Base-by-base conservation (phyloP, 1,140 invertebrate species). In the Pseudoatta argentina region DNA sequence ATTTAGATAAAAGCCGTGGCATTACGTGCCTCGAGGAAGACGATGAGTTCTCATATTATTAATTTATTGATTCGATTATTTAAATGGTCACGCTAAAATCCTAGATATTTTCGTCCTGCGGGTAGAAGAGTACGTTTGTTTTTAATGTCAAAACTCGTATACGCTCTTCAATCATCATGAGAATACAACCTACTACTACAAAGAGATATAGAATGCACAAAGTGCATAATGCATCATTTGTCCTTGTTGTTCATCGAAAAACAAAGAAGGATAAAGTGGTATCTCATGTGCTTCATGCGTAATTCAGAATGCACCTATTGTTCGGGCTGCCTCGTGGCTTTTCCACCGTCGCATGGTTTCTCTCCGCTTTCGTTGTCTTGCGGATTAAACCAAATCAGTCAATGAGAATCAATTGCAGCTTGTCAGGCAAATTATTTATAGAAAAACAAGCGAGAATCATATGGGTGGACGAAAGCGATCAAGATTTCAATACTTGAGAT, bases 41-140 rank as follows among this genome's bases (percentile, higher is more conserved):
- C 53, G 18, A 57, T 16, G 55, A 18, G 18, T 44, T 44, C 27
- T 59, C 34, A 24, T 66, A 61, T 82, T 73, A 82, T 73, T 53
- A 81, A 81, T 81, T 81, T 81, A 81, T 81, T n/a, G 78, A 81
- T 81, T 71, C 78, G 77, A 81, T 72, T 34, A 67, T 39, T 21
- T 82, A 72, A 73, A 73, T 57, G 53, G 55, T 73, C 79, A 73
- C 39, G 79, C 61, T 59, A 82, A 72, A 72, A 73, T 18, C 67
- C 39, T 14, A 21, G 27, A 21, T 75, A 83, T 83, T 75, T 83
- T 61, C 67, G 67, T 83, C n/a, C 21, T 24, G 14, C 39, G 67
- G 27, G 21, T 12, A 73, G 6, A 34, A 10, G 53, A 44, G 24
- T 21, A 48, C 1, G 44, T n/a, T 81, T 81, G 55, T 83, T 83